Base-by-base conservation (phyloP, 2,797 vertebrate genomes). In the Brachymystax lenok region DNA sequence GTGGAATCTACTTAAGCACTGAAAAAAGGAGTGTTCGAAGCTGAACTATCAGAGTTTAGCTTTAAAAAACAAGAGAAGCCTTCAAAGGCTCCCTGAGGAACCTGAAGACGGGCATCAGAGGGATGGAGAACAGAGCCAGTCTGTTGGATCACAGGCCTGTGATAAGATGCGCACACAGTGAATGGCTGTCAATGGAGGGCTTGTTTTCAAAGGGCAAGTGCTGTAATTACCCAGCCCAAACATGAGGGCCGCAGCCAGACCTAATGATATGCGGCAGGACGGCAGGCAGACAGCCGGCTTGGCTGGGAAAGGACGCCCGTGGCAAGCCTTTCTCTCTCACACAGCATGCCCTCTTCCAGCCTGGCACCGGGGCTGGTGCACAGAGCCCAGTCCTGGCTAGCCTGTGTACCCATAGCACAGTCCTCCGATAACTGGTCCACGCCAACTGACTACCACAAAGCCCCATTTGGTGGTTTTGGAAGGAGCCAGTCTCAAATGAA, bases 141-240 rank as follows among this genome's bases (percentile, higher is more conserved):
- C 81, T 52, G 30, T 69, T 51, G 52, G 76, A 85, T 89, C 89
- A 88, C 85, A 85, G 82, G 67, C 76, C 82, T 84, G 81, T 56
- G 83, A 88, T 83, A 84, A 83, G 80, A 69, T 4, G 17, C 2
- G 19, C 21, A 35, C 10, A 28, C 63, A 83, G 86, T 78, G 51
- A 81, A 83, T 68, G 71, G 75, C 80, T 80, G 74, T 83, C 82
- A 83, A 86, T 77, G 64, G 78, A 82, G 80, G 84, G 86, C 85
- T 86, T 83, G 78, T 89, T 90, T 92, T 93, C 87, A 93, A 91
- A 93, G 92, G 90, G 80, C 87, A 89, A 92, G 88, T 83, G 90
- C 75, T 91, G 90, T 91, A 93, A 94, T 93, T 91, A 91, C 88
- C 88, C 83, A 80, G 86, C 79, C 77, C 76, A 86, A 82, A 76